Evolutionary conservation across 1,140 invertebrate genomes (phyloP), one percentile per base, ranked within the genome.

Genomic region (Drosophila malerkotliana): DNA sequence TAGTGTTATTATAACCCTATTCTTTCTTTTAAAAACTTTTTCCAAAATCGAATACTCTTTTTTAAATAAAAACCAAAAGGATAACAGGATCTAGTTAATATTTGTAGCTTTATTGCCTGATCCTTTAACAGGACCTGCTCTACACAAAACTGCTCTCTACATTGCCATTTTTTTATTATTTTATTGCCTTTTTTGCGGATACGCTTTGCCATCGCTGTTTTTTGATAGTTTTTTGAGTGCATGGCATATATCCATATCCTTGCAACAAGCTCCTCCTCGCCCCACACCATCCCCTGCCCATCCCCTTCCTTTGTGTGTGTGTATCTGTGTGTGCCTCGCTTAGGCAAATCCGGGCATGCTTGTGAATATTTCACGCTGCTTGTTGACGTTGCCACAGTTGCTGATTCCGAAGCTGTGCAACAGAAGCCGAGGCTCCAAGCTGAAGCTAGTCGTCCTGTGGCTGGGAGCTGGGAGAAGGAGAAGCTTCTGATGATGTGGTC

Each of bases 191-290:
- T 15, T 32, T 18, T 37, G 49, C n/a, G 28, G 49, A 14, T 7
- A 18, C 28, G 41, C 41, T 18, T 47, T 47, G 54, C 26, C 52
- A 39, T 18, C 66, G 51, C 51, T 69, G 51, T 32, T 64, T 64
- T 44, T 41, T 51, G 59, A 54, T 74, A 66, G 71, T 73, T 74
- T 64, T 74, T 75, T 45, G 52, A 69, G 67, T 69, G 72, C 62
- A 58, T 21, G 28, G 47, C 28, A 37, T 5, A 44, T 37, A 63
- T 24, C 45, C 53, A 51, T 21, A 21, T 47, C 44, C 44, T 44
- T 47, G 44, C 44, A 44, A 44, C 12, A 37, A 9, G 3, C 14
- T 1, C 14, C 47, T n/a, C 18, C 14, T 26, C 10, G 26, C 39
- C 9, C 26, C 14, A 32, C 8, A 18, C 39, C 24, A 45, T 32